These are phyloP conservation scores for Conger conger DNA, from an alignment of 2,113 vertebrate species.

Conservation along the genomic window DNA sequence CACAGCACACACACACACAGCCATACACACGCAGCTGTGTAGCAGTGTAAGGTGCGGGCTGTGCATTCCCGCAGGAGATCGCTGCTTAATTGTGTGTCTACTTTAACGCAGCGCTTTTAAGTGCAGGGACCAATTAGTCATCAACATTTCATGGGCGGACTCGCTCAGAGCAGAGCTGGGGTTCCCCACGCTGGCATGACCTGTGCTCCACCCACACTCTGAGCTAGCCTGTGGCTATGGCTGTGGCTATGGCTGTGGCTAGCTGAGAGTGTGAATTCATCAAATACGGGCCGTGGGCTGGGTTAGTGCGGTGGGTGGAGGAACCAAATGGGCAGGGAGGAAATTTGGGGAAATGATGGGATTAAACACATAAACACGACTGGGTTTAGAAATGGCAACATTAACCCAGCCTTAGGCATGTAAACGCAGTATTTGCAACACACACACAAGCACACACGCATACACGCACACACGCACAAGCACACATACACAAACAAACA, in stretches of 20 bases:
- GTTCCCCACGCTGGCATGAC: not conserved
- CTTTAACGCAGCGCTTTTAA: not conserved
- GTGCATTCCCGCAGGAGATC: no score
- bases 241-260: not conserved
- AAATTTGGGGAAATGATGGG: not conserved
- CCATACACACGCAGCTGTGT: no score
- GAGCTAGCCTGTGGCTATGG: not conserved
- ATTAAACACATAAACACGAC: not conserved
- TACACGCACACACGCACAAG: conserved; percentile 7
- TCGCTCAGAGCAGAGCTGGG: not conserved
- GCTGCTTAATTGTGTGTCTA: no score
- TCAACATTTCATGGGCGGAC: not conserved
- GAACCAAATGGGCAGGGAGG: not conserved
- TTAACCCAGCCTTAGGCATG: not conserved
- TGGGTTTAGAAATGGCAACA: not conserved
- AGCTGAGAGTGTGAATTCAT: not conserved
- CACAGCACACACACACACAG: no score
- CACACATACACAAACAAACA: conserved; percentile 4
- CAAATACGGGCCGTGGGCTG: not conserved
- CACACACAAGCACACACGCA: not conserved
- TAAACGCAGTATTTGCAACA: not conserved
- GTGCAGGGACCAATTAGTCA: not conserved
- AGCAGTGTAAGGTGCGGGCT: no score
- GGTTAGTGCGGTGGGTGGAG: not conserved
- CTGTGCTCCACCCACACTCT: not conserved